Evolutionary conservation across 2,113 vertebrate species (phyloP).

Genomic region (Orientallactaga bullata): DNA sequence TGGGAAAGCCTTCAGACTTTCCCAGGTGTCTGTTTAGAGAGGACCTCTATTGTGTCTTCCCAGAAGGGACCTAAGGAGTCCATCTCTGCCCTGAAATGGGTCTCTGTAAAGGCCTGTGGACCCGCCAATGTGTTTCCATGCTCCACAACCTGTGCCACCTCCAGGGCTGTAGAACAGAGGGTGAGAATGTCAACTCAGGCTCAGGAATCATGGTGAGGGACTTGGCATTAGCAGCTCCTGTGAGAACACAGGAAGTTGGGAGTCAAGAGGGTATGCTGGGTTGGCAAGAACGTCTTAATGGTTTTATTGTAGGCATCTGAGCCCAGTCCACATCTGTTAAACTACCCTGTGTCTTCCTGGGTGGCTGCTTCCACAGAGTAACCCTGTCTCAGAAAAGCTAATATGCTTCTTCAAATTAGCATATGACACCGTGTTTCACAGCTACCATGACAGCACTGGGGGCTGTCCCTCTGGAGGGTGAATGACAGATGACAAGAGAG

Average conservation of each 20-base stretch:
- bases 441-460: neutral
- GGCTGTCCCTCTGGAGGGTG: neutral
- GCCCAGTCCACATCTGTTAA: neutral
- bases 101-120: neutral
- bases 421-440: neutral
- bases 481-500: slow-evolving; percentile 56
- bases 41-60: neutral
- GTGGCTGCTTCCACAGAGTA: neutral
- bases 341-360: neutral
- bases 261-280: neutral
- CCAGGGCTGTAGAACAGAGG: neutral
- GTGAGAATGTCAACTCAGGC: neutral
- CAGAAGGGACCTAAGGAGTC: neutral
- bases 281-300: accelerated
- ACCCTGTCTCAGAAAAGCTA: neutral
- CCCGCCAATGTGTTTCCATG: neutral
- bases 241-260: accelerated
- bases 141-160: neutral
- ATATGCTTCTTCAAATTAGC: slow-evolving; percentile 31
- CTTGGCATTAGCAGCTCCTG: neutral
- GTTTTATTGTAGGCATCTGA: neutral
- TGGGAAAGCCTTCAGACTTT: accelerated
- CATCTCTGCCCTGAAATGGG: neutral
- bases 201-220: neutral
- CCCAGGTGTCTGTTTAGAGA: neutral